These are phyloP conservation scores for Rhyzopertha dominica DNA, from an alignment of 1,140 invertebrate genomes.

Conservation along the genomic window DNA sequence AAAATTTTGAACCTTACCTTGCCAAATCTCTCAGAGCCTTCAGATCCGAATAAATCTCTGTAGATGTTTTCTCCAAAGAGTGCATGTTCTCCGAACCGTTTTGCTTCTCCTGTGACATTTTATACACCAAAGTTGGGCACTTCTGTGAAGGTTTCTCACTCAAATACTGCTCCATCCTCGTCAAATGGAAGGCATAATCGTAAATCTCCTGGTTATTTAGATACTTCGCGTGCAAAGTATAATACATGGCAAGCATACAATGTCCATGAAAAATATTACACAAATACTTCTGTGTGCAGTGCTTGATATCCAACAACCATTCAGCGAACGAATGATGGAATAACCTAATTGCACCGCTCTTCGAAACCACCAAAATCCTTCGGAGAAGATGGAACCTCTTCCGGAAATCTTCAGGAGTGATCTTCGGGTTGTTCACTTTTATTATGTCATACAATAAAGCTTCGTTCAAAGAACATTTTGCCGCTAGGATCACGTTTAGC, in stretches of 20 bases:
- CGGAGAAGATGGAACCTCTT: slow-evolving; percentile 73
- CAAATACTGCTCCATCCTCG: slow-evolving; percentile 51
- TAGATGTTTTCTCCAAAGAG: slow-evolving; percentile 37
- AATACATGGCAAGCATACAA: slow-evolving; percentile 81
- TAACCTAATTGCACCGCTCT: slow-evolving; percentile 63
- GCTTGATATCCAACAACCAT: slow-evolving; percentile 93
- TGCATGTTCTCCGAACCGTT: slow-evolving; percentile 24
- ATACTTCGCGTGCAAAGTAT: slow-evolving; percentile 46
- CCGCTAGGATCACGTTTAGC: slow-evolving; percentile 82
- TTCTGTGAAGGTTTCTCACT: slow-evolving; percentile 38
- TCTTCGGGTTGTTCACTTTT: slow-evolving; percentile 71
- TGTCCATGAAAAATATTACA: slow-evolving; percentile 84
- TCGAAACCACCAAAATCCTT: slow-evolving; percentile 61
- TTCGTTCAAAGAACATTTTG: slow-evolving; percentile 75
- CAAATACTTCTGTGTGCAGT: slow-evolving; percentile 90
- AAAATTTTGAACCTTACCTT: too few relatives aligned
- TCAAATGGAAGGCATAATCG: slow-evolving; percentile 54
- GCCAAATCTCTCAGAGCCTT: slow-evolving; percentile 31
- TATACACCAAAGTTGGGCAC: slow-evolving; percentile 34
- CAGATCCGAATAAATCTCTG: slow-evolving; percentile 40
- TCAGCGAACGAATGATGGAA: slow-evolving; percentile 91
- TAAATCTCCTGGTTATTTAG: slow-evolving; percentile 51
- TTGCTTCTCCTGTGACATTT: slow-evolving; percentile 33
- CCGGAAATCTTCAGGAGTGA: slow-evolving; percentile 81
- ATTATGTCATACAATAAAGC: slow-evolving; percentile 76